Evolutionary conservation across 2,113 vertebrate genomes (phyloP).

Genomic region (Caranx melampygus): DNA sequence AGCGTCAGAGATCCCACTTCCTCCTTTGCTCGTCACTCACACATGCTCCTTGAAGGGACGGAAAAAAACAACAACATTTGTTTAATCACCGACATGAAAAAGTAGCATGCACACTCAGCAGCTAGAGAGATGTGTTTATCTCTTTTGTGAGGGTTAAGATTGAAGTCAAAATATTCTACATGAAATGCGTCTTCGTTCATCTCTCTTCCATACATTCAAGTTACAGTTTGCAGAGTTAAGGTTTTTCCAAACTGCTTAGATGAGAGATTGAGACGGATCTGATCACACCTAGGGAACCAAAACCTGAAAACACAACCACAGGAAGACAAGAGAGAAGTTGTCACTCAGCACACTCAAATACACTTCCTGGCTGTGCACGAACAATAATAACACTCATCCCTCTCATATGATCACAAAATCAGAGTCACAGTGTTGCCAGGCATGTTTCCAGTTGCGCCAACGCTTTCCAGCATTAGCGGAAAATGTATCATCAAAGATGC

Average conservation of each 20-base stretch:
- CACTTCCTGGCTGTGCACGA: slow-evolving; percentile 49
- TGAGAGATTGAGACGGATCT: background rate
- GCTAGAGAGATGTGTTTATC: background rate
- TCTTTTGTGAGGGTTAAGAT: background rate
- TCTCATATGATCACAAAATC: slow-evolving; percentile 14
- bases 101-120: background rate
- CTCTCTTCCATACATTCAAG: slow-evolving; percentile 24
- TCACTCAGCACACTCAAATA: slow-evolving; percentile 34
- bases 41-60: slow-evolving; percentile 77
- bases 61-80: slow-evolving; percentile 46
- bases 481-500: slow-evolving; percentile 26
- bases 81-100: background rate
- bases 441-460: slow-evolving; percentile 15
- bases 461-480: slow-evolving; percentile 13
- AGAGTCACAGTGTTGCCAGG: slow-evolving; percentile 29
- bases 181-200: background rate
- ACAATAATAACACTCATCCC: slow-evolving; percentile 33
- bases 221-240: background rate
- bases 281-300: slow-evolving; percentile 8
- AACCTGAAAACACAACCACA: slow-evolving; percentile 11
- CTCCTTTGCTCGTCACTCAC: slow-evolving; percentile 73
- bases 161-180: background rate
- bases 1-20: slow-evolving; percentile 82
- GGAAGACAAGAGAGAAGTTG: slow-evolving; percentile 44
- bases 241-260: slow-evolving; percentile 3